Evolutionary conservation across 1,140 invertebrate genomes (phyloP), one percentile per base, ranked within the genome.

Genomic region (Phymastichus coffea): DNA sequence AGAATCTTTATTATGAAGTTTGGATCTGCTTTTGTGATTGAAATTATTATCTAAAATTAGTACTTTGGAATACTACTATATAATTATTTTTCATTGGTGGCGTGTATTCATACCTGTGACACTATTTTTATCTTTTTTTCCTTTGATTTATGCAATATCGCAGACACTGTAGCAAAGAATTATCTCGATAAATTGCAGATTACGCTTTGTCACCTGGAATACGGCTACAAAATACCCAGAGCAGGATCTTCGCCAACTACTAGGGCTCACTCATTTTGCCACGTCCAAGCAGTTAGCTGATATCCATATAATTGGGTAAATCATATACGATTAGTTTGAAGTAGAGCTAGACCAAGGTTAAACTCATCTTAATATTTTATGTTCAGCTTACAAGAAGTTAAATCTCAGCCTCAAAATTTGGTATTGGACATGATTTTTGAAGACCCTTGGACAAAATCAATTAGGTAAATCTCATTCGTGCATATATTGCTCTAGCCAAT

Each of bases 381-480:
- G 70, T 79, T 57, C 67, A 91, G 89, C n/a, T 81, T 95, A 55
- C 93, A 96, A 82, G 93, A 96, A 82, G 88, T 95, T 0, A 94
- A 92, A 73, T 87, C 90, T 2, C 90, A 93, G 66, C 91, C 92
- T 7, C 89, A 92, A 69, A 91, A 93, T 75, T 86, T 93, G 70
- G 70, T 95, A 19, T 80, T 90, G 71, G 90, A 93, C 63, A 82
- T 88, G 14, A 72, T 95, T 30, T 90, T 92, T 74, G 87, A 90
- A 65, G 92, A 94, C 79, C 86, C 90, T 4, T 95, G 93, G 93
- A 92, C 91, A 17, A 84, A 85, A 68, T 80, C 83, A 41, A 86
- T 90, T 46, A 80, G 80, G 81, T 83, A 75, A 64, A 41, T 66
- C 40, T 15, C 8, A 25, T 14, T 8, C 9, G 22, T 48, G 8